Evolutionary conservation across 2,113 vertebrate species (phyloP), one percentile per base, ranked within the genome.

Genomic region (Chloebia gouldiae): DNA sequence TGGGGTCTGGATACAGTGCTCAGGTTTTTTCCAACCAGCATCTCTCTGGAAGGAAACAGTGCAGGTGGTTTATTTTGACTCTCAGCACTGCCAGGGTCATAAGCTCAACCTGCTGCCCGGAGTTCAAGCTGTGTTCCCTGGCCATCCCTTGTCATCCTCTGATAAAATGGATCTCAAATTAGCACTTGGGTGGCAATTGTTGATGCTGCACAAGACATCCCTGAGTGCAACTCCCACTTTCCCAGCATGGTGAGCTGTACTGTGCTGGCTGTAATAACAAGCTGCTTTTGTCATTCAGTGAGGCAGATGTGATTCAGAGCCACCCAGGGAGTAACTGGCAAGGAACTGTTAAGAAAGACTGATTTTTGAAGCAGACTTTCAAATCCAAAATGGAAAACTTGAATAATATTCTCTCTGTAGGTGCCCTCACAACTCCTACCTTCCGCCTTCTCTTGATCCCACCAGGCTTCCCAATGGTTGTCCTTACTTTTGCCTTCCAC

Each of bases 291-390:
- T 95, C 79, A 72, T 78, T 85, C 61, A 82, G 42, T 75, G 93
- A 95, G 84, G 90, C 92, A 96, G 94, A 81, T 96, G 93, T 96
- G 94, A 96, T 96, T 96, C 94, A 96, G 76, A 93, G 92, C 59
- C 88, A 92, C 81, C 68, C 88, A 61, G 90, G 85, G 85, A 94
- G 85, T 61, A 69, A 54, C 79, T 88, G 76, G 88, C 10, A 11
- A 88, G 81, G 65, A 91, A 71, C 70, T 92, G 44, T 61, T 63
- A 51, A 2, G 11, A 73, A 73, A 76, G 68, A 39, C 79, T 61
- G 72, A 59, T 69, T 82, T 89, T 71, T 75, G 30, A 51, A 86
- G 39, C 40, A 94, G 86, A 44, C 76, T 95, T 95, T 95, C 79
- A 90, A 83, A 84, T 71, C 60, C 68, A 64, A 40, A 73, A 83